Base-by-base conservation (phyloP, 2,888 invertebrate species). In the Acleris sparsana region DNA sequence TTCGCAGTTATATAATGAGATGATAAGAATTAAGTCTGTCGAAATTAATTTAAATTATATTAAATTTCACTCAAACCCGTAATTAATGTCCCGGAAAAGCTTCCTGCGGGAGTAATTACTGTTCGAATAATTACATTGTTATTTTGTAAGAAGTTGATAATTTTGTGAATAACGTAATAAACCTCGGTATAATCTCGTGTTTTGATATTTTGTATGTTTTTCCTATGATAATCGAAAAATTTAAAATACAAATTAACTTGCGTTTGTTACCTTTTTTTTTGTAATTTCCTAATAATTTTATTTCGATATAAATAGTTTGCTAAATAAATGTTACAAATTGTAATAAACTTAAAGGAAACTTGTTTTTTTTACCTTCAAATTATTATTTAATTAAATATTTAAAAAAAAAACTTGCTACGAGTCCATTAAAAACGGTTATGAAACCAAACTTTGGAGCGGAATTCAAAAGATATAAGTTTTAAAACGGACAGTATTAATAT, bases 61-160 rank as follows among this genome's bases (percentile, higher is more conserved):
- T 61, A 61, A 65, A 61, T 56, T 61, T 55, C 51, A 61, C 60
- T 52, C 20, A 55, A 56, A 43, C 33, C 39, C 44, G 29, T 65
- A 64, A 65, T 65, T 29, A 65, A 65, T 61, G 60, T 55, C n/a
- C 65, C 60, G 65, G 55, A 46, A 57, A 55, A 61, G 55, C 64
- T 60, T 55, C 33, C 59, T 13, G 46, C 22, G 49, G 59, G 60
- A 55, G 61, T 61, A 65, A 61, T 65, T 56, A 61, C 20, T 60
- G 55, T 65, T 61, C 55, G 60, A 65, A 65, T 61, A 61, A 61
- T 65, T 61, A 55, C 51, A 61, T 51, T 56, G 55, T 65, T 60
- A 65, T 65, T 61, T 61, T 56, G 51, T n/a, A 44, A 65, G 60
- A 18, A 52, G 25, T 57, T 65, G 43, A 65, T 65, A 65, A 65